These are phyloP conservation scores for Rhinichthys osculus DNA, from an alignment of 2,797 vertebrate species.

Conservation along the genomic window DNA sequence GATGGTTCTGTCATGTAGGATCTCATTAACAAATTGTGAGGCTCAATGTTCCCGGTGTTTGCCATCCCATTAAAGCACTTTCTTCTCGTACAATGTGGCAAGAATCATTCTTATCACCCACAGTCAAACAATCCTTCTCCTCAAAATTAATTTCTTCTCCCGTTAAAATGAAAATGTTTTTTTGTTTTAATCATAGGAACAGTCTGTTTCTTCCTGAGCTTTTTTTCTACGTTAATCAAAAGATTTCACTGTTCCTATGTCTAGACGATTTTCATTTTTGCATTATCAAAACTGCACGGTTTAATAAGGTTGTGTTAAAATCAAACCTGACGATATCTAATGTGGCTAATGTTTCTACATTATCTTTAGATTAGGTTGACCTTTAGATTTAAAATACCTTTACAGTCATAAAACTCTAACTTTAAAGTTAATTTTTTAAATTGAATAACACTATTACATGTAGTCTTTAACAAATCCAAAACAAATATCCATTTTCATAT, in stretches of 20 bases:
- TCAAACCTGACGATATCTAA: background rate
- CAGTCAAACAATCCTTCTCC: conserved; percentile 5
- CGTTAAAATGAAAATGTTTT: background rate
- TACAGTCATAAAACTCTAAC: background rate
- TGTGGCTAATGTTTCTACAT: background rate
- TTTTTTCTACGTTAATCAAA: conserved; percentile 30
- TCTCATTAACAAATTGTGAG: conserved; percentile 52
- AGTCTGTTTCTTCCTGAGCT: background rate
- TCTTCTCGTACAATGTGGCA: conserved; percentile 1
- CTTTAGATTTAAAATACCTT: background rate
- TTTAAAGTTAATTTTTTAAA: background rate
- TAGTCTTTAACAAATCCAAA: background rate
- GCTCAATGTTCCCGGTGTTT: conserved; percentile 35
- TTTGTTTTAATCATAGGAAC: conserved; percentile 14
- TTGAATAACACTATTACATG: background rate
- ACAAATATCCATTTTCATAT: background rate
- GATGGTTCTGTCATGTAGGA: conserved; percentile 48
- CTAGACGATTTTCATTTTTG: conserved; percentile 6
- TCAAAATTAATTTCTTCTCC: conserved; percentile 8
- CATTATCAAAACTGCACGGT: background rate
- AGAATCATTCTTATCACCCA: conserved; percentile 17
- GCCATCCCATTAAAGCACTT: conserved; percentile 27
- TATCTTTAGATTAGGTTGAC: background rate
- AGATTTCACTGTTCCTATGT: conserved; percentile 36
- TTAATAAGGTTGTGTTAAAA: conserved; percentile 1